Base-by-base conservation (phyloP, 2,888 invertebrate species). In the Cantharis rufa region DNA sequence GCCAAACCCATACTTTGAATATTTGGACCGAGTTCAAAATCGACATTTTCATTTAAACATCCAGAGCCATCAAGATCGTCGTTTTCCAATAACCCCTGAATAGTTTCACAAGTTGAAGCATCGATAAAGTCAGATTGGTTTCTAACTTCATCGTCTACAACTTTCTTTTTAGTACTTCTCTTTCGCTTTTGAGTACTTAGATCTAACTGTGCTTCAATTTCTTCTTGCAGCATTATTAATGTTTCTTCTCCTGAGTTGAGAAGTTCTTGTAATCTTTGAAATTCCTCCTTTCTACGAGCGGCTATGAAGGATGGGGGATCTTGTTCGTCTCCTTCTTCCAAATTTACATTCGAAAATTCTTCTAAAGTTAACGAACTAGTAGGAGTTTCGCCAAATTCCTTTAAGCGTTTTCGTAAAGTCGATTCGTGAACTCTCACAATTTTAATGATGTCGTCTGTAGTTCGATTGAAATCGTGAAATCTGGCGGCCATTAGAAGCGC, bases 351-450 rank as follows among this genome's bases (percentile, higher is more conserved):
- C 93, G 98, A 95, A 86, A 99, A 99, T 89, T 99, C 98, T 82
- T 99, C 98, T 24, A 98, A 90, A 0, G 99, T 98, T 72, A 99
- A 89, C 10, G 95, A 93, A 85, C 98, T 97, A 11, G 98, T 97
- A 0, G 99, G 98, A 0, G 99, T 99, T 83, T 97, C 97, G 0
- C 97, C 97, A 87, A 99, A 99, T 89, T 99, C 99, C 27, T 95
- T 91, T 62, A 99, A 90, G 92, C 94, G 91, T 90, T 98, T 98
- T 74, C 96, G 91, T 62, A 98, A 89, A 0, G 98, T 98, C 0
- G 96, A 94, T 88, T 98, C 97, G 85, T 98, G 97, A 15, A 98
- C 97, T 89, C 97, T 97, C 0, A 98, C 98, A 83, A 98, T 96
- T 86, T 95, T 94, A 15, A 98, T 95, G 70, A 99, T 94, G 86